phyloP scores from a whole-genome alignment of 2,888 invertebrate species.

The Folsomia candida region DNA sequence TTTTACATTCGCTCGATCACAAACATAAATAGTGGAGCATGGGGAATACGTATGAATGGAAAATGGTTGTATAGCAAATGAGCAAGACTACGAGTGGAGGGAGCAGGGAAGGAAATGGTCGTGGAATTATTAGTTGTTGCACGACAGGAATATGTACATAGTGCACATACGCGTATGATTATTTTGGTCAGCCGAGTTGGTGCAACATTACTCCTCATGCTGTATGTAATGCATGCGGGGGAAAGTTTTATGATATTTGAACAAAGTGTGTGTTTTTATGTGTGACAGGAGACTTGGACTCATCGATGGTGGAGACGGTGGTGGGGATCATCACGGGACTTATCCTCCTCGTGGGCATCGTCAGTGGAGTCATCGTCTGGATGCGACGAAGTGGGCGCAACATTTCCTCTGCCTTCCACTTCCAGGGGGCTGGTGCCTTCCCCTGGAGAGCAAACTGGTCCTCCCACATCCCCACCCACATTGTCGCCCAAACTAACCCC shows the following conservation, averaged over 20 bases:
- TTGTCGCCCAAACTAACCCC: constrained; percentile 48
- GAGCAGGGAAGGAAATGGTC: neutral
- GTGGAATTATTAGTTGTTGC: neutral
- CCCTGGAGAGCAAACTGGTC: constrained; percentile 47
- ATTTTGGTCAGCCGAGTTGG: neutral
- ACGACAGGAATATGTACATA: neutral
- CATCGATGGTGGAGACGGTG: constrained; percentile 48
- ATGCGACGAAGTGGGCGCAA: constrained; percentile 47
- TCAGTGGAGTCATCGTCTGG: constrained; percentile 45
- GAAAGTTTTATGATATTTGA: constrained; percentile 1
- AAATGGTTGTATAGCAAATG: neutral
- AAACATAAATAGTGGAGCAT: neutral
- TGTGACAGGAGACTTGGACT: constrained; percentile 46
- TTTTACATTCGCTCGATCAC: neutral
- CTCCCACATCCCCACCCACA: constrained; percentile 50
- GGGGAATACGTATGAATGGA: neutral
- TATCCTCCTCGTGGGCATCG: constrained; percentile 44
- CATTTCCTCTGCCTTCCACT: constrained; percentile 43
- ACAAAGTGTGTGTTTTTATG: constrained; percentile 19
- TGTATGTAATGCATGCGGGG: neutral
- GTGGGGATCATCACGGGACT: constrained; percentile 48
- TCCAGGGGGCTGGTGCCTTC: constrained; percentile 42
- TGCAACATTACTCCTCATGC: neutral
- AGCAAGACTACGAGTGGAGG: neutral
- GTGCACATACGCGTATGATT: neutral